Conservation (phyloP, 2,888 invertebrate species). For the Lycophotia porphyrea region DNA sequence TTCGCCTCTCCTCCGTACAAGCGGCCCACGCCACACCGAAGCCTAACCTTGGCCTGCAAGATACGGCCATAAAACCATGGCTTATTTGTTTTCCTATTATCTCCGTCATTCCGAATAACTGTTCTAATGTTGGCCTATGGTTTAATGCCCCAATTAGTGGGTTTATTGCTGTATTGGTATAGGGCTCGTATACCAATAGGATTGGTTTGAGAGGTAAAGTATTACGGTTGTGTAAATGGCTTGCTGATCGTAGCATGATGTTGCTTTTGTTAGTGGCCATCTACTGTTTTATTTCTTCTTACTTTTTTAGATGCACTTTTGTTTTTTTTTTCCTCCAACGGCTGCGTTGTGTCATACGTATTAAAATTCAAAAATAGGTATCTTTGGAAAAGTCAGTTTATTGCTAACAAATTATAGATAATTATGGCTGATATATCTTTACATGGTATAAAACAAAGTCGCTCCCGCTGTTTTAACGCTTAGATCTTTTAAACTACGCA, state of each 20-base stretch:
- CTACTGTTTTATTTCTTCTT: background rate
- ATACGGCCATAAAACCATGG: slow-evolving; percentile 55
- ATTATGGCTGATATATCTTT: background rate
- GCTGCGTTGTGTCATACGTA: background rate
- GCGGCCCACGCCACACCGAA: slow-evolving; percentile 47
- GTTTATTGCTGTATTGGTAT: slow-evolving; percentile 34
- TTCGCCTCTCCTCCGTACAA: slow-evolving; percentile 18
- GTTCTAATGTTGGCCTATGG: slow-evolving; percentile 49
- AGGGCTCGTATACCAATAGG: slow-evolving; percentile 29
- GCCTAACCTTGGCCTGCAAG: slow-evolving; percentile 62
- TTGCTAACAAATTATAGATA: background rate
- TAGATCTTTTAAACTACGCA: no score
- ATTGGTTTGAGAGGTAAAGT: slow-evolving; percentile 31
- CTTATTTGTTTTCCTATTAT: slow-evolving; percentile 60
- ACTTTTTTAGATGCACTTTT: background rate
- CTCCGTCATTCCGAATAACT: slow-evolving; percentile 59
- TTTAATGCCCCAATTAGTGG: slow-evolving; percentile 57
- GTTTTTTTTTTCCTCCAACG: background rate
- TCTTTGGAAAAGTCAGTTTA: background rate
- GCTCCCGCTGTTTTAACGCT: no score
- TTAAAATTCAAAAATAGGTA: background rate
- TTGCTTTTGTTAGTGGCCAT: slow-evolving; percentile 11
- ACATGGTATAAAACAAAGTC: no score
- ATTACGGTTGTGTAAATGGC: slow-evolving; percentile 33
- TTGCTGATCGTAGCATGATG: slow-evolving; percentile 5